Evolutionary conservation across 92 coral and sea anemone genomes (phyloP).

Genomic region (Phenganax stokvisi): DNA sequence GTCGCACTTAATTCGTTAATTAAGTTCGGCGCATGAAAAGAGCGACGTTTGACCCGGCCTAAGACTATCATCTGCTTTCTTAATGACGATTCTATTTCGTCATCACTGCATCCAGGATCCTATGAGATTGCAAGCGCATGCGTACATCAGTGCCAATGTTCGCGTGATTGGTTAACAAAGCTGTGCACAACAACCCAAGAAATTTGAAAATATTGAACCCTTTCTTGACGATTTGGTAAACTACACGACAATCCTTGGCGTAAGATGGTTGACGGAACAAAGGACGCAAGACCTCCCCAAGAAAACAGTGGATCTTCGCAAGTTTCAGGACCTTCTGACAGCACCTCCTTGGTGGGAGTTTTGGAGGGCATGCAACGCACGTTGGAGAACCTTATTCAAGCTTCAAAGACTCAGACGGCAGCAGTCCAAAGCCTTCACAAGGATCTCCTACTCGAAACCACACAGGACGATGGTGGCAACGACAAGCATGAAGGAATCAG

Average conservation of each 20-base stretch:
- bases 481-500: neutral
- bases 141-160: slow-evolving; percentile 1
- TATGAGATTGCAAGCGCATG: neutral
- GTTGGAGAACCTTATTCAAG: slow-evolving; percentile 23
- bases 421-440: slow-evolving; percentile 37
- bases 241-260: too few species aligned
- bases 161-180: neutral
- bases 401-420: slow-evolving; percentile 39
- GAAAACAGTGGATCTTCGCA: neutral
- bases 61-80: too few species aligned
- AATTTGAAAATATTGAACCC: neutral
- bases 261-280: neutral
- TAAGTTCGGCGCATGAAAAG: too few species aligned
- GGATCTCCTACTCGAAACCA: slow-evolving; percentile 19
- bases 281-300: neutral
- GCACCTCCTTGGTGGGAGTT: neutral
- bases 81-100: neutral
- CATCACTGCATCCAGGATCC: slow-evolving; percentile 21
- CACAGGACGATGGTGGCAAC: neutral
- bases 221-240: neutral
- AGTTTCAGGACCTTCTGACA: neutral
- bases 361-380: slow-evolving; percentile 34
- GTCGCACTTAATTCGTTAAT: too few species aligned
- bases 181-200: neutral
- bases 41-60: too few species aligned